Conservation (phyloP, 2,888 invertebrate genomes). For the Alloscopus bannaensis region DNA sequence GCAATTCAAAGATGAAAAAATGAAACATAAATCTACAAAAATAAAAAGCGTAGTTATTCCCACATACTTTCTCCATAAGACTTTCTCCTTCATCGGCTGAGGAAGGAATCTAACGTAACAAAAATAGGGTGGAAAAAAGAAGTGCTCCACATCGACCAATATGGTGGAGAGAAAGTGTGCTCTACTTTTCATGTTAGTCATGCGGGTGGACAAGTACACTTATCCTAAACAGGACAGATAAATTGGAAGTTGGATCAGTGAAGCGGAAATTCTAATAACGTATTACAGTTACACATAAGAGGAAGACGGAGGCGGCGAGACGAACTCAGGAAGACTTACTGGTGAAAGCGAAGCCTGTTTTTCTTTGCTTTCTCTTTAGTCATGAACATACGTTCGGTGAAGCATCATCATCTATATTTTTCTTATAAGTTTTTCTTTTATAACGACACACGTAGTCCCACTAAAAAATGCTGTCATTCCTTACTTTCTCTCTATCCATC, state of each 20-base stretch:
- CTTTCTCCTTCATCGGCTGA: neutral
- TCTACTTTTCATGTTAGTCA: slow-evolving; percentile 32
- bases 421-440: neutral
- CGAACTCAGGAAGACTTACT: no score
- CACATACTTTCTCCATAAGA: neutral
- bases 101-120: no score
- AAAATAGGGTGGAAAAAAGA: no score
- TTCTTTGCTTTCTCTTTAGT: no score
- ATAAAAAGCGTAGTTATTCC: no score
- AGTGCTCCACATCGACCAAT: no score
- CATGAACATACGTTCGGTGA: no score
- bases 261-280: slow-evolving; percentile 70
- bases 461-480: slow-evolving; percentile 40
- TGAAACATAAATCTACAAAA: neutral
- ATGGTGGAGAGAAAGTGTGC: no score
- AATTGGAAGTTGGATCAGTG: slow-evolving; percentile 67
- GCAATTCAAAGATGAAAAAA: neutral
- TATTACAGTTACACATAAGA: slow-evolving; percentile 32
- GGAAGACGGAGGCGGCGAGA: neutral
- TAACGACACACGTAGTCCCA: slow-evolving; percentile 2
- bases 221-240: slow-evolving; percentile 49
- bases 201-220: slow-evolving; percentile 29
- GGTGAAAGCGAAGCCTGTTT: no score
- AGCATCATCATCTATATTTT: neutral
- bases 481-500: slow-evolving; percentile 47